Evolutionary conservation across 1,140 invertebrate genomes (phyloP), one percentile per base, ranked within the genome.

Genomic region (Caenorhabditis brenneri): DNA sequence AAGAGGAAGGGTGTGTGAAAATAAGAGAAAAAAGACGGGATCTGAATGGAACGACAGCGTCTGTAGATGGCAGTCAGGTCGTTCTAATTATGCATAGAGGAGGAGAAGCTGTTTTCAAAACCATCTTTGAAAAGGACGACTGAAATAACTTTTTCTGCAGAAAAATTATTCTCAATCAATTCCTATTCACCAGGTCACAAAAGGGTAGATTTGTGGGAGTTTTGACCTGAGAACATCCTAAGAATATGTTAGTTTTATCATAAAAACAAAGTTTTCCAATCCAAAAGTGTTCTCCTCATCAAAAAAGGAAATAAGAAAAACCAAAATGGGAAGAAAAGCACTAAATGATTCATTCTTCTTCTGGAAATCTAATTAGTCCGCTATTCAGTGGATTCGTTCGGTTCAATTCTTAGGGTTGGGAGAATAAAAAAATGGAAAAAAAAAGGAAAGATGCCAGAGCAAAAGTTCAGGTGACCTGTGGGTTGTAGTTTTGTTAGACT

Each of bases 71-170:
- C 60, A 65, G 60, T 6, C 36, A 24, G 65, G 36, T 74, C 36
- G 65, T 74, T 74, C 65, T 74, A 74, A 74, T 74, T 74, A 74
- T 74, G 65, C 65, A 74, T 74, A 36, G n/a, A 36, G 12, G n/a
- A 4, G 36, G 10, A 10, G 36, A 24, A 9, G n/a, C 7, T 24
- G n/a, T n/a, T n/a, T n/a, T n/a, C n/a, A n/a, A n/a, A n/a, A n/a
- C n/a, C n/a, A n/a, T n/a, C n/a, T n/a, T n/a, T n/a, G n/a, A n/a
- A n/a, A n/a, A n/a, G n/a, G n/a, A n/a, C n/a, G n/a, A n/a, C n/a
- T n/a, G n/a, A 42, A 42, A 42, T 42, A 12, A 42, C 5, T 42
- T 6, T 42, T 42, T 12, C 12, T 42, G 39, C 5, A 42, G 5
- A 42, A 5, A 6, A 42, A 42, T 12, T 42, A 6, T 42, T 42